Evolutionary conservation across 2,797 vertebrate species (phyloP), one percentile per base, ranked within the genome.

Genomic region (Aldrovandia affinis): DNA sequence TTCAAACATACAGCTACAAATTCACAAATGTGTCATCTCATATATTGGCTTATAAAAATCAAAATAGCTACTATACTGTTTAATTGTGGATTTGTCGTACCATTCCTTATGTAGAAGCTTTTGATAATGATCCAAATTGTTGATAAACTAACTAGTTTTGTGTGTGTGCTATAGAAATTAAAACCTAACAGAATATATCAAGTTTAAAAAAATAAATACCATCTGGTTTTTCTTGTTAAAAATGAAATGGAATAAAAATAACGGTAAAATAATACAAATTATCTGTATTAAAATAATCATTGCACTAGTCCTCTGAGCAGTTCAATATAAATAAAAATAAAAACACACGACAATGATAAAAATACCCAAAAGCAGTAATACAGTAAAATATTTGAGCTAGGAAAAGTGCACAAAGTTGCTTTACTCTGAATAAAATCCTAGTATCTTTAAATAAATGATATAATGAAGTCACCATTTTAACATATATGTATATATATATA

Each of bases 331-430:
- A 95, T 94, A 94, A 95, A 94, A 94, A 94, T 91, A 87, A 94
- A 86, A 83, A 75, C 0, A 65, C 85, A 78, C 78, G 12, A 73
- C n/a, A 88, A 78, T 77, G 77, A 57, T 89, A 86, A 89, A 82
- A 33, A 81, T 61, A 86, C 61, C 81, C 86, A 54, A 78, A 88
- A 59, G 44, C 79, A 57, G 87, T 36, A 12, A 70, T 87, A 87
- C 84, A 44, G 87, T 73, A 90, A 91, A 96, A 96, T 95, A 96
- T 95, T 93, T 90, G 89, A 89, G 89, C 90, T 95, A 93, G 93
- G 94, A 96, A 95, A 96, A 96, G 97, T 97, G 96, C 96, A 96
- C 95, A 85, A 88, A 92, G 92, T 92, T 55, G 91, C 91, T 91
- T 95, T 95, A 84, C 84, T 90, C 81, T 87, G 93, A 91, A 91